phyloP scores from a whole-genome alignment of 2,888 invertebrate species.

The Euplagia quadripunctaria region DNA sequence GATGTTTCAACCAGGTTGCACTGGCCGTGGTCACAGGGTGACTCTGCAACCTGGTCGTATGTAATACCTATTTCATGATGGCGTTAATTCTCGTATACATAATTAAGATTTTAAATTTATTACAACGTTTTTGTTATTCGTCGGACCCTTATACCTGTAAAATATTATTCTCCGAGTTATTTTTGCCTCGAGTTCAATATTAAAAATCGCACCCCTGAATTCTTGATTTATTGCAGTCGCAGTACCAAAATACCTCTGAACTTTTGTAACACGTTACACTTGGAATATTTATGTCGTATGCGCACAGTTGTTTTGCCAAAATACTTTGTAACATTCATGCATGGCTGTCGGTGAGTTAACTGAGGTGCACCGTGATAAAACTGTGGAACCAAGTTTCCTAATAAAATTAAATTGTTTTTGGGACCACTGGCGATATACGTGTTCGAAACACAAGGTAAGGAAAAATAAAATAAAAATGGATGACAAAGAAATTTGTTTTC shows the following conservation, averaged over 20 bases:
- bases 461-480: conserved; percentile 9
- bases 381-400: conserved; percentile 31
- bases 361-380: conserved; percentile 42
- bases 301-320: conserved; percentile 62
- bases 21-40: no score
- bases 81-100: neutral
- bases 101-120: no score
- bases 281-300: conserved; percentile 51
- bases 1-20: no score
- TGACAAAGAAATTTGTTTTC: neutral
- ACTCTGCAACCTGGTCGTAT: no score
- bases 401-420: conserved; percentile 49
- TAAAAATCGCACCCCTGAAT: conserved; percentile 27
- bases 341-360: conserved; percentile 36
- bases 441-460: conserved; percentile 21
- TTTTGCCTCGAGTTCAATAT: conserved; percentile 26
- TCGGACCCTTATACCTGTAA: neutral
- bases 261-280: conserved; percentile 34
- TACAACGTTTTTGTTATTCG: neutral
- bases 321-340: conserved; percentile 53
- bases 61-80: no score
- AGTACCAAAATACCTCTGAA: conserved; percentile 26
- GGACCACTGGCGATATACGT: conserved; percentile 13
- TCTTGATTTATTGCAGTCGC: conserved; percentile 36
- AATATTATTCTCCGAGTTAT: conserved; percentile 19